These are phyloP conservation scores for Apoda limacodes DNA, from an alignment of 2,888 invertebrate species.

Conservation along the genomic window DNA sequence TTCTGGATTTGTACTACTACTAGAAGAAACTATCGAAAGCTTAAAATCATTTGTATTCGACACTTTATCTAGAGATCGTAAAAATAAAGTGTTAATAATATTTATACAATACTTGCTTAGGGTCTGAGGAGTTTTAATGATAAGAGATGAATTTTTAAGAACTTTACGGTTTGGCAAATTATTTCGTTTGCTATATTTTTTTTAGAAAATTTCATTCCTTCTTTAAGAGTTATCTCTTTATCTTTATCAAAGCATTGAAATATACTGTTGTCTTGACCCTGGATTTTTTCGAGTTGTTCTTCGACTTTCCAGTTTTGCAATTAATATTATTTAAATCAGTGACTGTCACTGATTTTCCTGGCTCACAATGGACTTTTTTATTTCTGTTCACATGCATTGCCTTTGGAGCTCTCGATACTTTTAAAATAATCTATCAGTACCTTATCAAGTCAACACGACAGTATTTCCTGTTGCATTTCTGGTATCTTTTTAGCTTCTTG, in stretches of 20 bases:
- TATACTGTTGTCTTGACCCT: too few species aligned
- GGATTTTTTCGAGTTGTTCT: not conserved
- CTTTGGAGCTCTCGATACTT: conserved; percentile 6
- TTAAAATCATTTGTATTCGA: not conserved
- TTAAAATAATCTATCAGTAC: conserved; percentile 8
- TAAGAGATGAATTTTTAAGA: too few species aligned
- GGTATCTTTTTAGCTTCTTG: conserved; percentile 18
- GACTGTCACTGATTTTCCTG: conserved; percentile 9
- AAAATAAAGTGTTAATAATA: not conserved
- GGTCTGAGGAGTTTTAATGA: not conserved
- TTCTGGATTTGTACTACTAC: not conserved
- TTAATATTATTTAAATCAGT: conserved; percentile 6
- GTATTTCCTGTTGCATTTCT: conserved; percentile 12
- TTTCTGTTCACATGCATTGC: conserved; percentile 7
- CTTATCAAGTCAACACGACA: conserved; percentile 8
- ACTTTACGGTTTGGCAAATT: too few species aligned
- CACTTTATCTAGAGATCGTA: not conserved
- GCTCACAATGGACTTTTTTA: conserved; percentile 9
- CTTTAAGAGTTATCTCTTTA: too few species aligned
- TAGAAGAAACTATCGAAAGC: not conserved
- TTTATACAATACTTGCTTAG: not conserved
- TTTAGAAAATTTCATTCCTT: too few species aligned
- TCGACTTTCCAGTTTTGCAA: conserved; percentile 1
- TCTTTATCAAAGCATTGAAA: too few species aligned
- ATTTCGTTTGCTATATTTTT: too few species aligned